phyloP scores from a whole-genome alignment of 2,888 invertebrate genomes.

The Coenonympha arcania region DNA sequence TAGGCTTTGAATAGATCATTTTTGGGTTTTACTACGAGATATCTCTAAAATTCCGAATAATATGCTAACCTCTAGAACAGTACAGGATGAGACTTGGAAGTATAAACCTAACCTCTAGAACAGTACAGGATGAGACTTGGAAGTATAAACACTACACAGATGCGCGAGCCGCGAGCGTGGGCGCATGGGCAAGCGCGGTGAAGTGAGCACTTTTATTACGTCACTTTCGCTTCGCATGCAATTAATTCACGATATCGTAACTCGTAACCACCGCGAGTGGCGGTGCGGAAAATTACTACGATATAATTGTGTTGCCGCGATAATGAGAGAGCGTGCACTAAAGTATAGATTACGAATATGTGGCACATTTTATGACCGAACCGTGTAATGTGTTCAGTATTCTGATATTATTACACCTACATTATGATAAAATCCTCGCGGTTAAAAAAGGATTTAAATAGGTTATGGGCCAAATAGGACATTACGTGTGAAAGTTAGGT shows the following conservation, averaged over 20 bases:
- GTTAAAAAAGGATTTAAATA: too few species aligned
- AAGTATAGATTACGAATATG: background rate
- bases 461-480: too few species aligned
- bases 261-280: conserved; percentile 12
- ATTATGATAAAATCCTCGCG: background rate
- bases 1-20: too few species aligned
- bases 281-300: conserved; percentile 18
- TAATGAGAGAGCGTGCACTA: background rate
- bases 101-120: too few species aligned
- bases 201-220: conserved; percentile 10
- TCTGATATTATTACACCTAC: background rate
- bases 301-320: conserved; percentile 12
- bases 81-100: too few species aligned
- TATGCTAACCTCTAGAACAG: too few species aligned
- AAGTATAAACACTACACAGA: too few species aligned
- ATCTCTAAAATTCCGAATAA: too few species aligned
- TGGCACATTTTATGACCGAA: background rate
- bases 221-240: conserved; percentile 22
- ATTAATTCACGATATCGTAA: conserved; percentile 20
- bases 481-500: too few species aligned
- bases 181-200: background rate
- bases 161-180: background rate
- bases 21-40: too few species aligned
- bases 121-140: too few species aligned
- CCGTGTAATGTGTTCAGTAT: background rate